Base-by-base conservation (phyloP, 35 echinoderm and acorn worm species). In the Nesometra sesokonis region DNA sequence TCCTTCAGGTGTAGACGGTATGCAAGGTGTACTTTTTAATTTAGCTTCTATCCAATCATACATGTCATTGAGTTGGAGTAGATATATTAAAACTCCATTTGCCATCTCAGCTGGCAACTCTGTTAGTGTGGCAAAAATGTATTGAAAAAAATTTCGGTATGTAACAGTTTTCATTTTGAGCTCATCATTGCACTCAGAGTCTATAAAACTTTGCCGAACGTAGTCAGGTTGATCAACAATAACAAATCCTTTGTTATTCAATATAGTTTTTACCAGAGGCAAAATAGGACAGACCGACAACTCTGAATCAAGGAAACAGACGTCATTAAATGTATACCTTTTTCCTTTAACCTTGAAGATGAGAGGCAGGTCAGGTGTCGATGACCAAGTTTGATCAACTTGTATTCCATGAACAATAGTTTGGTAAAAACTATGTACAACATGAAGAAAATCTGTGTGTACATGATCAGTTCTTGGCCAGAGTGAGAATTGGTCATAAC, bases 401-500 rank as follows among this genome's bases (percentile, higher is more conserved):
- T 39, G 36, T 43, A 85, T 32, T 21, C 88, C 92, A 34, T 29
- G 29, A 29, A 93, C 29, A 32, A 97, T 34, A 29, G 31, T 31
- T 29, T 88, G 47, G 80, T 89, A 93, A 57, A 97, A 93, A 35
- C 84, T 78, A 43, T 90, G 80, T 36, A 90, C 33, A 21, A 93
- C 36, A 34, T 86, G 76, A 31, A 37, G 52, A 84, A 82, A 84
- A 78, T 87, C 88, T 27, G 57, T 32, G 8, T 89, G 46, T n/a
- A 86, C 81, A 36, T 92, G 33, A 43, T 39, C 31, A 0, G 47
- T 13, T n/a, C 77, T 86, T 81, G 95, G 95, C 95, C 95, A 97
- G 0, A 97, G 80, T 30, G 32, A 36, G 19, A 78, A 87, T 34
- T 23, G 32, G 34, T 78, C 7, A 11, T 36, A 46, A 9, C 33